Percentiles rank a stretch among this genome's conserved stretches.
Conservation (phyloP, 2,888 invertebrate genomes). For the Leucoptera coffeella region DNA sequence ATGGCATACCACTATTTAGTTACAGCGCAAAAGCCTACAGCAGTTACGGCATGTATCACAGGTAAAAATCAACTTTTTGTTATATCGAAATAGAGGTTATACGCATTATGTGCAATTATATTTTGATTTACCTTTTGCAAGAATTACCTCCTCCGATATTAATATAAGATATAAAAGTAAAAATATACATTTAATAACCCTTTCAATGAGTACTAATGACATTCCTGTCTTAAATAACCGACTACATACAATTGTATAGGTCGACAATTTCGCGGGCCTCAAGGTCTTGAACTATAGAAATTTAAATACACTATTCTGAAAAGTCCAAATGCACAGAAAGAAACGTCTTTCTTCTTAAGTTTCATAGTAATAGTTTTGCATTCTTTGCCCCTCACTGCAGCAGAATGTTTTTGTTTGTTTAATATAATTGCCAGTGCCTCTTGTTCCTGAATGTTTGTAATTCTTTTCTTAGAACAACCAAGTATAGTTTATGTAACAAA, state of each 20-base stretch:
- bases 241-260: background rate
- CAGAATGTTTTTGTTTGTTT: too few species aligned
- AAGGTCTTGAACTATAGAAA: background rate
- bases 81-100: conserved; percentile 44
- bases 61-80: conserved; percentile 52
- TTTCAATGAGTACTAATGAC: background rate
- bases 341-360: too few species aligned
- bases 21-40: conserved; percentile 97
- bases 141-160: background rate
- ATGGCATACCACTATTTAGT: conserved; percentile 96
- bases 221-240: background rate
- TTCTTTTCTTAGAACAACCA: too few species aligned
- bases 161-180: background rate
- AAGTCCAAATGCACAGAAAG: too few species aligned
- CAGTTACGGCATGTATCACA: conserved; percentile 92
- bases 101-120: background rate
- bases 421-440: too few species aligned
- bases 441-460: too few species aligned
- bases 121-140: background rate
- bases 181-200: background rate
- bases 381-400: too few species aligned
- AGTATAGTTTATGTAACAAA: too few species aligned
- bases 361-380: too few species aligned
- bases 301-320: too few species aligned
- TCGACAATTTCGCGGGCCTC: background rate